These are phyloP conservation scores for Diadophis punctatus DNA, from an alignment of 2,113 vertebrate genomes.

Conservation along the genomic window DNA sequence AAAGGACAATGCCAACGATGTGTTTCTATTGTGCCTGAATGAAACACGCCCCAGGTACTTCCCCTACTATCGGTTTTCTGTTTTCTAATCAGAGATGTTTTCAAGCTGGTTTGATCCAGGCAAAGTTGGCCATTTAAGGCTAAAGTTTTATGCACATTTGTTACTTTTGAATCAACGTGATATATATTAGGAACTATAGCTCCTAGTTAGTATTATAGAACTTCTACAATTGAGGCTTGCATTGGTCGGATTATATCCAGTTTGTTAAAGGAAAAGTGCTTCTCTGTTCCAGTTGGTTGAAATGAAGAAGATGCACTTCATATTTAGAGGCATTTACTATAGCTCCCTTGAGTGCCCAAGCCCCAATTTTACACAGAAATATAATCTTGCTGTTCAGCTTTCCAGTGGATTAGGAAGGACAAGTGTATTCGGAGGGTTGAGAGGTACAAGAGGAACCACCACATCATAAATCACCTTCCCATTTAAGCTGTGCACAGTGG, in stretches of 20 bases:
- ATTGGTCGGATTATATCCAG: neutral
- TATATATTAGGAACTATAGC: neutral
- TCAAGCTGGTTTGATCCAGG: neutral
- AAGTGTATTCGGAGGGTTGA: neutral
- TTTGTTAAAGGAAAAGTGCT: conserved; percentile 20
- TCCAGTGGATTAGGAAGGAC: neutral
- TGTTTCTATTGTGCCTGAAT: conserved; percentile 2
- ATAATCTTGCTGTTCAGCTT: neutral
- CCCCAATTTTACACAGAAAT: neutral
- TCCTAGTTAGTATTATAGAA: neutral
- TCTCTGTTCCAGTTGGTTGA: conserved; percentile 26
- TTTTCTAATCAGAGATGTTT: conserved; percentile 33
- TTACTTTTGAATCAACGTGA: neutral
- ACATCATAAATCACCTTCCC: no score
- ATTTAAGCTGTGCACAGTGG: neutral
- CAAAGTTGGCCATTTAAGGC: neutral
- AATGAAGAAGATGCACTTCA: neutral
- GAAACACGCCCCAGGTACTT: conserved; percentile 25
- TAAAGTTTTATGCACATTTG: neutral
- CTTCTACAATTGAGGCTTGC: neutral
- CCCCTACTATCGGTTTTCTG: conserved; percentile 17
- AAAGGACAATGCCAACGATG: conserved; percentile 44
- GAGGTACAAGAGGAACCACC: neutral
- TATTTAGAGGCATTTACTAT: neutral
- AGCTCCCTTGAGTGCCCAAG: neutral